Evolutionary conservation across 1,140 invertebrate genomes (phyloP), one percentile per base, ranked within the genome.

Genomic region (Lasioglossum albipes): DNA sequence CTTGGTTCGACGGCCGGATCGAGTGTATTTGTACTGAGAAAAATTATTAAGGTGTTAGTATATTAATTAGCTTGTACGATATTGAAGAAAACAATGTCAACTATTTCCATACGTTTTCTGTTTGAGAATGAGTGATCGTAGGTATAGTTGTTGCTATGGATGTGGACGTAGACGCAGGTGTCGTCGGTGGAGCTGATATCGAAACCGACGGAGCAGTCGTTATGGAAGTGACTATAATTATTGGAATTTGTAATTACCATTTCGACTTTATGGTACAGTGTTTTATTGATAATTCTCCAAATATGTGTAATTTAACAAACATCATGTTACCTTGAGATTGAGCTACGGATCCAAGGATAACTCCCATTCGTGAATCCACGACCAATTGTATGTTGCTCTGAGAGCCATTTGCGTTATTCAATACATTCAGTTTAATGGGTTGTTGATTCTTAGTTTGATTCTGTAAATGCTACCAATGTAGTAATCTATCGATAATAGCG

Each of bases 341-440:
- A 65, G 91, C 86, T 52, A 94, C 91, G 65, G 93, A 85, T 54
- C 94, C 94, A 52, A 94, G 88, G 81, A 95, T 91, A 6, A 94
- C 87, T 74, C 94, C 94, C 79, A 93, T 90, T 68, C 93, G 82
- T 61, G 94, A 92, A 91, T 95, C 94, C 90, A 95, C 94, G 7
- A 95, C 92, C 49, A 95, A 87, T 77, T 95, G 94, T 80, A 93
- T 91, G 70, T 93, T 93, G 62, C 92, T 88, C 86, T 93, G 93
- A 65, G 88, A 69, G 31, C 79, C 52, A 79, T 85, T 90, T 7
- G 90, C 18, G 80, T 90, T 93, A 75, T 93, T 93, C 57, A 92
- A 42, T 81, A 93, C 91, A 74, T 92, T 93, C 6, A 93, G 70
- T 69, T 93, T 93, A 57, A 93, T 93, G 45, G 90, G 84, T 79